Evolutionary conservation across 2,797 vertebrate genomes (phyloP).

Genomic region (Odontamblyopus rebecca): DNA sequence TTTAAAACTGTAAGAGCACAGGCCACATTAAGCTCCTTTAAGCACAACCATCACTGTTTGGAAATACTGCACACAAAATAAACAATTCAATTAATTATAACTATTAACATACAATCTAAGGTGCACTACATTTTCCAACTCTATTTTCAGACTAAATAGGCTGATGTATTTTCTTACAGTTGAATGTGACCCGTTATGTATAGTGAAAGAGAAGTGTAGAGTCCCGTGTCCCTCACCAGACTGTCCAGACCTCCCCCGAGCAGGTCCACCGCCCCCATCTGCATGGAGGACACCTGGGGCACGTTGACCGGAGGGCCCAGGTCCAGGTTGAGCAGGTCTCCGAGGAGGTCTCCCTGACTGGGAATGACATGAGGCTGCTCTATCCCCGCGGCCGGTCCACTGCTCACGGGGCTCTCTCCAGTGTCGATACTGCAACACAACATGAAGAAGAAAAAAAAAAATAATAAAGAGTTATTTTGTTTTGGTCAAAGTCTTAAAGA

Average conservation of each 20-base stretch:
- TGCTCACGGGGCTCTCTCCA: slow-evolving; percentile 91
- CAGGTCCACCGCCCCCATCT: slow-evolving; percentile 97
- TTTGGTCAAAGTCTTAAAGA: neutral
- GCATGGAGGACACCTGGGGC: slow-evolving; percentile 92
- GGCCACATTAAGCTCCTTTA: too few species aligned
- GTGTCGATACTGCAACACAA: slow-evolving; percentile 82
- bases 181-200: too few species aligned
- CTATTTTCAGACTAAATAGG: too few species aligned
- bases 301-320: slow-evolving; percentile 94
- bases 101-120: too few species aligned
- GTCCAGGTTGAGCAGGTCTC: slow-evolving; percentile 96
- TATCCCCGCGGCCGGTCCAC: slow-evolving; percentile 78
- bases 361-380: slow-evolving; percentile 95
- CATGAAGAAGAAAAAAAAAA: too few species aligned
- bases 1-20: too few species aligned
- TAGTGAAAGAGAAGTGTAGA: too few species aligned
- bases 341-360: slow-evolving; percentile 93
- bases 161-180: too few species aligned
- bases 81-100: too few species aligned
- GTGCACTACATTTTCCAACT: too few species aligned
- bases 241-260: slow-evolving; percentile 95
- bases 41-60: too few species aligned
- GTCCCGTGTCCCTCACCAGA: slow-evolving; percentile 80
- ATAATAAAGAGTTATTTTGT: neutral
- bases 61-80: too few species aligned